phyloP scores from a whole-genome alignment of 2,113 vertebrate genomes.

The Apistogramma diplotaenia region DNA sequence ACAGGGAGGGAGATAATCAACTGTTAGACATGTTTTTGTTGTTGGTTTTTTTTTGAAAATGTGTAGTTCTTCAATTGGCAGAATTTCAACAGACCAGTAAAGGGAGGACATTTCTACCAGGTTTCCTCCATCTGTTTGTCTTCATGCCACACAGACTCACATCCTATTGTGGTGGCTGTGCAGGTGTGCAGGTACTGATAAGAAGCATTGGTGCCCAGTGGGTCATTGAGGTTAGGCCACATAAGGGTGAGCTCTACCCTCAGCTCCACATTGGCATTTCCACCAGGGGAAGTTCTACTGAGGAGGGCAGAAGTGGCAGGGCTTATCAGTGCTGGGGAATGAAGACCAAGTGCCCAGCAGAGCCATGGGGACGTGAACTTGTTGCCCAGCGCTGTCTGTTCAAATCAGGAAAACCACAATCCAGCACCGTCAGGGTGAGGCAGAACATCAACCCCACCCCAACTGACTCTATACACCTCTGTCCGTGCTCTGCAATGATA shows the following conservation, averaged over 20 bases:
- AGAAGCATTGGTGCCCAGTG: conserved; percentile 50
- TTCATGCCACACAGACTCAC: conserved; percentile 13
- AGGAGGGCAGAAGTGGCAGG: conserved; percentile 13
- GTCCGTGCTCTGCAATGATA: conserved; percentile 57
- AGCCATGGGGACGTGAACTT: conserved; percentile 52
- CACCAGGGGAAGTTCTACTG: background rate
- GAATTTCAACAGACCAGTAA: background rate
- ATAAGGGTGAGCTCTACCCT: conserved; percentile 53
- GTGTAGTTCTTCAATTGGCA: background rate
- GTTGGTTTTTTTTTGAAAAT: background rate
- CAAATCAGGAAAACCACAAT: conserved; percentile 35
- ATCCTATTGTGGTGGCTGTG: conserved; percentile 55
- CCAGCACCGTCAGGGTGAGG: conserved; percentile 17
- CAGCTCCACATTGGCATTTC: conserved; percentile 72
- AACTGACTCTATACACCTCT: conserved; percentile 22
- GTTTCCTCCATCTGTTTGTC: background rate
- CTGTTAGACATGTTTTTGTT: background rate
- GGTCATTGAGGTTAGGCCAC: conserved; percentile 63
- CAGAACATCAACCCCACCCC: background rate
- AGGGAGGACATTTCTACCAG: background rate
- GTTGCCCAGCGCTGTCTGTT: conserved; percentile 1
- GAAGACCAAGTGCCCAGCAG: conserved; percentile 32
- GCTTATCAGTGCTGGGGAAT: conserved; percentile 56
- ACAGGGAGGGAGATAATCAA: conserved; percentile 11
- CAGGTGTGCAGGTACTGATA: conserved; percentile 77